A percentile compares a stretch with the other conserved stretches of the same genome.
phyloP scores from a whole-genome alignment of 2,888 invertebrate genomes.

The Melieria picta region DNA sequence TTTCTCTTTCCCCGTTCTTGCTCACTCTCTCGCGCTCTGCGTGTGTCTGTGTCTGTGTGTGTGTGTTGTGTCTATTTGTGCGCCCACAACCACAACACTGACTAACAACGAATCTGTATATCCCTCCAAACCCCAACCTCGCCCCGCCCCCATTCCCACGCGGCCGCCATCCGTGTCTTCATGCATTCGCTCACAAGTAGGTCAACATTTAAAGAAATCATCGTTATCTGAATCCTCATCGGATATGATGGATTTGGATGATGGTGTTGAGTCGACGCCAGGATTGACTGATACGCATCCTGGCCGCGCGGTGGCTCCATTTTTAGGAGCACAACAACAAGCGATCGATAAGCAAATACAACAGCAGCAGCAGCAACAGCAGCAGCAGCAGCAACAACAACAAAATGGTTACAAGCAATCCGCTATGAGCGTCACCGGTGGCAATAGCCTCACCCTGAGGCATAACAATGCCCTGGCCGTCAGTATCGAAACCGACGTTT shows the following conservation, averaged over 20 bases:
- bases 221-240: slow-evolving; percentile 90
- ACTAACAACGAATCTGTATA: neutral
- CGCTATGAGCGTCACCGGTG: slow-evolving; percentile 58
- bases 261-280: slow-evolving; percentile 73
- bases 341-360: slow-evolving; percentile 55
- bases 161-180: neutral
- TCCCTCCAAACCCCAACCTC: slow-evolving; percentile 7
- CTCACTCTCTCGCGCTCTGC: slow-evolving; percentile 25
- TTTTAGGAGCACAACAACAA: slow-evolving; percentile 63
- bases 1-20: slow-evolving; percentile 21
- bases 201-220: slow-evolving; percentile 88
- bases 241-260: slow-evolving; percentile 93
- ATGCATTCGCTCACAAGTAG: slow-evolving; percentile 66
- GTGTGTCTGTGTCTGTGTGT: neutral
- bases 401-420: slow-evolving; percentile 60
- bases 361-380: slow-evolving; percentile 51
- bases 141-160: neutral
- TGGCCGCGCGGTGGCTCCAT: slow-evolving; percentile 65
- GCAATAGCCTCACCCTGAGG: slow-evolving; percentile 77
- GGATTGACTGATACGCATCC: slow-evolving; percentile 65
- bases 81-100: neutral
- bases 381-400: slow-evolving; percentile 47
- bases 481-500: slow-evolving; percentile 95
- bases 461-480: slow-evolving; percentile 86
- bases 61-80: neutral